phyloP scores from a whole-genome alignment of 2,888 invertebrate genomes.

The Euplagia quadripunctaria region DNA sequence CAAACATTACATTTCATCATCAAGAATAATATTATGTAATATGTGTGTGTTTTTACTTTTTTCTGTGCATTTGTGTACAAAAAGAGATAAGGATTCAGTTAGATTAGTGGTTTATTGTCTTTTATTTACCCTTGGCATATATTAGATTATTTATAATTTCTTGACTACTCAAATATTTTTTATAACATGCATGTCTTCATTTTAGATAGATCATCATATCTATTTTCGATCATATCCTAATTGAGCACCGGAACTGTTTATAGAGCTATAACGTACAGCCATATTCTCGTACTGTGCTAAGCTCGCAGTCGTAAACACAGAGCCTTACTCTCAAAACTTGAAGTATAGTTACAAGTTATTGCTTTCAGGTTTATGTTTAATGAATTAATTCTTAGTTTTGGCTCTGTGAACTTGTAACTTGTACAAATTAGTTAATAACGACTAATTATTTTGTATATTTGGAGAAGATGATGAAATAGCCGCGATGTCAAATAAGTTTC shows the following conservation, averaged over 20 bases:
- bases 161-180: too few relatives aligned
- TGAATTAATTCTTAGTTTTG: conserved; percentile 41
- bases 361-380: conserved; percentile 41
- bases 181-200: too few relatives aligned
- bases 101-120: too few relatives aligned
- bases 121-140: too few relatives aligned
- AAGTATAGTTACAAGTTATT: conserved; percentile 43
- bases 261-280: conserved; percentile 13
- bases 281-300: conserved; percentile 20
- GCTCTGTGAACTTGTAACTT: conserved; percentile 29
- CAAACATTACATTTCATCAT: too few relatives aligned
- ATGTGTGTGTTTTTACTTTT: too few relatives aligned
- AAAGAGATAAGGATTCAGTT: too few relatives aligned
- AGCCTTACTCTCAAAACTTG: conserved; percentile 34
- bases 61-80: too few relatives aligned
- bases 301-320: conserved; percentile 38
- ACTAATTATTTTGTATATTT: neutral
- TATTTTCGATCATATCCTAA: neutral
- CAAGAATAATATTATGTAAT: too few relatives aligned
- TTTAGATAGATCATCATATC: too few relatives aligned
- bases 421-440: conserved; percentile 8
- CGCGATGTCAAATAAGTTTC: neutral
- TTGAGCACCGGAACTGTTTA: conserved; percentile 8
- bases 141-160: too few relatives aligned
- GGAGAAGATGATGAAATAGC: neutral